A percentile compares a stretch with the other conserved stretches of the same genome.
Evolutionary conservation across 23 tunicate genomes (phyloP).

Genomic region (Styela clava): DNA sequence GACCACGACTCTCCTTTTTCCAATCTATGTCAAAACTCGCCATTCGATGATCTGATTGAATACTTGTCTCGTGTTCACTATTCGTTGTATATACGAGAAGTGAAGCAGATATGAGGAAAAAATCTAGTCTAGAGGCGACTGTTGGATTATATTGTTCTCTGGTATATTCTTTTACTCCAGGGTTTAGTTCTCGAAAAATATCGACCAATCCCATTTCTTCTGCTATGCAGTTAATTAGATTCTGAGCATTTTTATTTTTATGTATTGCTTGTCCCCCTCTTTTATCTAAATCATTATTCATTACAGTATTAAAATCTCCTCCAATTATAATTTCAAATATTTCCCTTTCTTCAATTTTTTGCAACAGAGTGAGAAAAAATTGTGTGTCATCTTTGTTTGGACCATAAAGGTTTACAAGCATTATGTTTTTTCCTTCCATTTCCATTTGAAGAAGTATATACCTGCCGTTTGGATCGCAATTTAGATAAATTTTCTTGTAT

Average conservation of each 20-base stretch:
- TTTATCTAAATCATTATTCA: not conserved
- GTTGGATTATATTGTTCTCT: not conserved
- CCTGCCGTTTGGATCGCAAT: not conserved
- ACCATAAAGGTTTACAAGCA: not conserved
- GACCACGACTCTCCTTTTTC: no score
- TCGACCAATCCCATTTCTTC: not conserved
- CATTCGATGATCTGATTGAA: not conserved
- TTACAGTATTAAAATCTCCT: not conserved
- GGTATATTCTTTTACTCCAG: not conserved
- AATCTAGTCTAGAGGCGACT: not conserved
- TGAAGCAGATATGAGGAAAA: not conserved
- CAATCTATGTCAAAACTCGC: not conserved
- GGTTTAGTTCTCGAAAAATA: not conserved
- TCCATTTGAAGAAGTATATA: not conserved
- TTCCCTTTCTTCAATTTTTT: not conserved
- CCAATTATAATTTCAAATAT: not conserved
- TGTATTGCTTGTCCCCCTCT: not conserved
- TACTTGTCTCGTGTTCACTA: not conserved
- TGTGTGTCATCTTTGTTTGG: not conserved
- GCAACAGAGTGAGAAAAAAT: not conserved
- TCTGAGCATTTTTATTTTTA: not conserved
- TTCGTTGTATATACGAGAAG: not conserved
- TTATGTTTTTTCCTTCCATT: not conserved
- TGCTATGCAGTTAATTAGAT: not conserved
- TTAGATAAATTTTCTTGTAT: no score